Conservation (phyloP, 1,140 invertebrate genomes). For the Chymomyza costata region DNA sequence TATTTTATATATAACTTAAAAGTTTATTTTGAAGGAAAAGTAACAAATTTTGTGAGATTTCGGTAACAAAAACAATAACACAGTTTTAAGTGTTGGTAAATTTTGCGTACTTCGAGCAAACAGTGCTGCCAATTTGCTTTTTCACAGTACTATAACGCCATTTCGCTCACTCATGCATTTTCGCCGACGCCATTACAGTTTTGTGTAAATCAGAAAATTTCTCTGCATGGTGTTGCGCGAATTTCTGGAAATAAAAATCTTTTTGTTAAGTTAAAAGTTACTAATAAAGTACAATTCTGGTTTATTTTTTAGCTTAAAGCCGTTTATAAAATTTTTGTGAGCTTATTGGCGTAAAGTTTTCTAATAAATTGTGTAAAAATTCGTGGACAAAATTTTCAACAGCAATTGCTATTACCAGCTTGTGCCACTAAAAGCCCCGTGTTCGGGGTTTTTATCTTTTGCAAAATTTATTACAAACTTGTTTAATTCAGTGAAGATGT, state of each 20-base stretch:
- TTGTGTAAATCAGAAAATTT: slow-evolving; percentile 60
- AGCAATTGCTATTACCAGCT: slow-evolving; percentile 31
- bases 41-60: no score
- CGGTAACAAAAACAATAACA: slow-evolving; percentile 25
- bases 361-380: slow-evolving; percentile 32
- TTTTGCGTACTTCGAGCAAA: slow-evolving; percentile 15
- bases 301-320: slow-evolving; percentile 17
- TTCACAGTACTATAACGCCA: slow-evolving; percentile 43
- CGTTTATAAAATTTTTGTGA: slow-evolving; percentile 15
- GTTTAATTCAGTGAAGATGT: no score
- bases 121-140: slow-evolving; percentile 51
- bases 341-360: slow-evolving; percentile 15
- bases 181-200: slow-evolving; percentile 71
- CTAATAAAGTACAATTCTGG: slow-evolving; percentile 44
- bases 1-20: slow-evolving; percentile 2
- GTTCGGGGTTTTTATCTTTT: slow-evolving; percentile 29
- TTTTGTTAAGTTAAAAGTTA: slow-evolving; percentile 51
- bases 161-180: slow-evolving; percentile 66
- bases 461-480: no score
- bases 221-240: slow-evolving; percentile 57
- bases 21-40: slow-evolving; percentile 28
- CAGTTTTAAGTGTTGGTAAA: slow-evolving; percentile 45
- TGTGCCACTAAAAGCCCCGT: slow-evolving; percentile 16
- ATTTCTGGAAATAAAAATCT: slow-evolving; percentile 38
- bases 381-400: slow-evolving; percentile 36